A percentile compares a stretch with the other conserved stretches of the same genome.
Conservation (phyloP, 2,113 vertebrate genomes). For the Melanostigma gelatinosum region DNA sequence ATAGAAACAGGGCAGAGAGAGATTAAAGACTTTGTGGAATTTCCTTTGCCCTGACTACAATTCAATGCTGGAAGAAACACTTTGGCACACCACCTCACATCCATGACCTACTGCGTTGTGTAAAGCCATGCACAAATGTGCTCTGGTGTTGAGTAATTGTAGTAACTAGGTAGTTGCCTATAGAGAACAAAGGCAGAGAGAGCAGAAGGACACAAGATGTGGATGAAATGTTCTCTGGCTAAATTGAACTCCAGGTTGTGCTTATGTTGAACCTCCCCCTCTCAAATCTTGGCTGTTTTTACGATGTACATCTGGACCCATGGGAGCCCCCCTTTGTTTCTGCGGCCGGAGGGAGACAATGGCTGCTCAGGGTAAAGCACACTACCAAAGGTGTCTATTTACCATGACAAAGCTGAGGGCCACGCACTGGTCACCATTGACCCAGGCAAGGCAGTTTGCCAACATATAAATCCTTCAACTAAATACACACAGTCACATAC, state of each 20-base stretch:
- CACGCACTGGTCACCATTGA: constrained; percentile 61
- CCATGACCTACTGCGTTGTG: not conserved
- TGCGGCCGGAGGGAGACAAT: constrained; percentile 58
- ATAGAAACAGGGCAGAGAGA: too few species aligned
- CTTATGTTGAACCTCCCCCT: constrained; percentile 12
- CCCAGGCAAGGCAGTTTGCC: constrained; percentile 50
- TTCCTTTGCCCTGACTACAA: not conserved
- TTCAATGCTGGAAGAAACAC: not conserved
- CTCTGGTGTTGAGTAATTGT: not conserved
- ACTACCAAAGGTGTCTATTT: constrained; percentile 65
- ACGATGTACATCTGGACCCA: constrained; percentile 60
- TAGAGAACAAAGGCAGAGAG: constrained; percentile 5
- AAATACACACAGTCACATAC: constrained; percentile 23
- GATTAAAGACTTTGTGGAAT: not conserved
- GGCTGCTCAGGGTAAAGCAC: constrained; percentile 47
- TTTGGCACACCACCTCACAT: not conserved
- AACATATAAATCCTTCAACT: constrained; percentile 57
- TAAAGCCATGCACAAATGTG: not conserved
- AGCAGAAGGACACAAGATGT: not conserved
- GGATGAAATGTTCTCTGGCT: constrained; percentile 33
- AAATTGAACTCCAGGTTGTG: constrained; percentile 42
- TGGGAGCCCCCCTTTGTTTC: constrained; percentile 52
- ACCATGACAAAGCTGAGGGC: constrained; percentile 75
- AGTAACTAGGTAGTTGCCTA: not conserved
- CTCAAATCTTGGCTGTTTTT: constrained; percentile 33